Base-by-base conservation (phyloP, 2,113 vertebrate genomes). In the Stigmatopora nigra region DNA sequence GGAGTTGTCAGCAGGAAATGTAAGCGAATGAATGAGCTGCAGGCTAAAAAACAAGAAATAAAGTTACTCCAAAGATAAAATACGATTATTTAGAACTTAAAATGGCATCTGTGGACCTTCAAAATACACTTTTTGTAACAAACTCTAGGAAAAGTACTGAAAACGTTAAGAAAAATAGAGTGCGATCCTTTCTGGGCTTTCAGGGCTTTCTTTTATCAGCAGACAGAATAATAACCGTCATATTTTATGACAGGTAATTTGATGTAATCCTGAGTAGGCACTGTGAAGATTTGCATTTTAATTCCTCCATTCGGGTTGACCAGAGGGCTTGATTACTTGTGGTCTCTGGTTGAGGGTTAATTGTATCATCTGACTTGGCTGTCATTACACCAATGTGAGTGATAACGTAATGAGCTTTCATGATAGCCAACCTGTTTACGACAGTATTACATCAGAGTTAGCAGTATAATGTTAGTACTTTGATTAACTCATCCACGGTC, bases 341-440 rank as follows among this genome's bases (percentile, higher is more conserved):
- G 75, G 76, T 82, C 75, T 80, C 63, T 79, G 76, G 77, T 82
- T 75, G 75, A 76, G 80, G 86, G 86, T 89, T 89, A 88, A 88
- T 88, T 85, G 83, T 83, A 69, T 78, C 72, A 79, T 70, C 75
- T 81, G 71, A 64, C 69, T 79, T 77, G 77, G 25, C 14, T 35
- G 55, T 57, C 25, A 57, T 57, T 57, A 57, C 55, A 17, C 25
- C 15, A n/a, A 25, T n/a, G 12, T 57, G 55, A 57, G 22, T n/a
- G 77, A 64, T 79, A 73, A 70, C 56, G 61, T 75, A 86, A 79
- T 81, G 67, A 76, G 70, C 44, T 60, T 72, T 55, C 71, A 14
- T 46, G 45, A 46, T 46, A 46, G 45, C 45, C 11, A 4, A 14
- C 45, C 45, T 3, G 5, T 46, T 46, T 46, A 46, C 45, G 45